These are phyloP conservation scores for Leiothrix lutea DNA, from an alignment of 2,113 vertebrate species.

Conservation along the genomic window DNA sequence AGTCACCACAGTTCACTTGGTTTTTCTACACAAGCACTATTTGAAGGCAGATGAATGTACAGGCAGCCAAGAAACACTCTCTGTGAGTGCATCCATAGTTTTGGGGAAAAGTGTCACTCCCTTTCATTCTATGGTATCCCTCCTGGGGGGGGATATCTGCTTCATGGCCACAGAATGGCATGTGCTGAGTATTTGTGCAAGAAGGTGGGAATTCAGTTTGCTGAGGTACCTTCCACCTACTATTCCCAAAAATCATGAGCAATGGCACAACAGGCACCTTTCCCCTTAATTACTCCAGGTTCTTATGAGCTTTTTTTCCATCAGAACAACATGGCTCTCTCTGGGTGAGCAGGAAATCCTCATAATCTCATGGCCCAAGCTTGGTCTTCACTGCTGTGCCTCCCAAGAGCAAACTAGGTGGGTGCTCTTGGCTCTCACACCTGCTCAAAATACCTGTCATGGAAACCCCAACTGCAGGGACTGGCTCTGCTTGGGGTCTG, in stretches of 20 bases:
- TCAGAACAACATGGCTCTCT: neutral
- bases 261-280: neutral
- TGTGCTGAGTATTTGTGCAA: neutral
- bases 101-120: neutral
- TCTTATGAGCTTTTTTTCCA: neutral
- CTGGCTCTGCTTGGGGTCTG: neutral
- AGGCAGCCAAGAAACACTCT: neutral
- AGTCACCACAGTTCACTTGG: neutral
- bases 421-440: neutral
- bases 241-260: neutral
- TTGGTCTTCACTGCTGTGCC: neutral
- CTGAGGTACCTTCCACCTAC: neutral
- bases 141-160: neutral
- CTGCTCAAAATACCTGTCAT: neutral
- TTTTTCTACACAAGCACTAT: neutral
- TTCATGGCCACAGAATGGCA: neutral
- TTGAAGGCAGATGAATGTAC: neutral
- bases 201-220: neutral
- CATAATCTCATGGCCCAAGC: neutral
- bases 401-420: neutral
- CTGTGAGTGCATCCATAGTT: neutral
- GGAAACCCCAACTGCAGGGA: neutral
- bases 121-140: fast-evolving
- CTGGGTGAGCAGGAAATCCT: neutral
- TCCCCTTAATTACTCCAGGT: neutral